Base-by-base conservation (phyloP, 2,888 invertebrate genomes). In the Smittia aterrima region DNA sequence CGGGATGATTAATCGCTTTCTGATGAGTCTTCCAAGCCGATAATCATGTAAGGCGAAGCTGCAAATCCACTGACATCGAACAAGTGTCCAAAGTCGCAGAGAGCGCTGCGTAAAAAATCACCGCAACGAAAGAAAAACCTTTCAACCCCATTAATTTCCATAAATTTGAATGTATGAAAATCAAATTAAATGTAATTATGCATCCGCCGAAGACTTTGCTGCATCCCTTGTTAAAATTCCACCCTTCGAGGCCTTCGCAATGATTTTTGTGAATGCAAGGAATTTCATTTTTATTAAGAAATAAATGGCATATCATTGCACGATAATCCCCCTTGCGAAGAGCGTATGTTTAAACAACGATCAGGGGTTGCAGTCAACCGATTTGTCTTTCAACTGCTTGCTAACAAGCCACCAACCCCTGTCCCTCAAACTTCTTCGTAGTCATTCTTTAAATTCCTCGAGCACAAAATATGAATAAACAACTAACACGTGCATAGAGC, bases 121-220 rank as follows among this genome's bases (percentile, higher is more conserved):
- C 72, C 72, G 72, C 72, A 72, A 72, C 72, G 62, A 70, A 25
- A 70, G 18, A 54, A 71, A 71, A 71, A 54, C 13, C 16, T 72
- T 72, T 58, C 72, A 72, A 72, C 72, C 72, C 72, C 40, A 72
- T 72, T 72, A 62, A 72, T 72, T 72, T 72, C 62, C 72, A 72
- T 72, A 72, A 72, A 72, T 62, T 72, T 62, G 38, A 70, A 70
- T 70, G 22, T n/a, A 16, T 16, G 41, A 38, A 62, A 72, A 72
- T 72, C 62, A 72, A 72, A 72, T 72, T 72, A 72, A 72, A 72
- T 72, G 40, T 72, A 62, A 72, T 72, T 72, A 72, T 72, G 70
- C 70, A 54, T 70, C 18, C 54, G 18, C 22, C 32, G 24, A 41
- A 32, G 71, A 72, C 22, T 20, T n/a, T 9, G 72, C 22, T 72